A percentile compares a stretch with the other conserved stretches of the same genome.
These are phyloP conservation scores for Xestobium rufovillosum DNA, from an alignment of 2,888 invertebrate genomes.

Conservation along the genomic window DNA sequence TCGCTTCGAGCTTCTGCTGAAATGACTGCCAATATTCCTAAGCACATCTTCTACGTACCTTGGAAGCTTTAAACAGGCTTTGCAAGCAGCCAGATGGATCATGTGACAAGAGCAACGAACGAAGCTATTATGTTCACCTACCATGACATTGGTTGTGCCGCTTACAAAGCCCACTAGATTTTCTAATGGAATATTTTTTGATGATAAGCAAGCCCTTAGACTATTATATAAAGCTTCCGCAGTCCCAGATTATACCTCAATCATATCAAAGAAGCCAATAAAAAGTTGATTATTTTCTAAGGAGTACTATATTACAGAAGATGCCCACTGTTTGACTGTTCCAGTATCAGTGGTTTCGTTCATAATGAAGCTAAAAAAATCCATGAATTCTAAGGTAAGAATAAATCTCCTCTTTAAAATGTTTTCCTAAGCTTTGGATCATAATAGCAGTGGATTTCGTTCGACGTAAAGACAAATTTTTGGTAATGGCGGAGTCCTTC, in stretches of 20 bases:
- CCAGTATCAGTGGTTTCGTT: too few species aligned
- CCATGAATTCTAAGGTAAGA: too few species aligned
- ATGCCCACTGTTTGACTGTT: too few species aligned
- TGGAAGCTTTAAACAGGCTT: slow-evolving; percentile 34
- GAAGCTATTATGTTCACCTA: slow-evolving; percentile 23
- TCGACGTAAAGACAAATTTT: slow-evolving; percentile 4
- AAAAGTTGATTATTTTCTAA: slow-evolving; percentile 4
- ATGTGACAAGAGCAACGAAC: slow-evolving; percentile 35
- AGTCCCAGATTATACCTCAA: slow-evolving; percentile 19
- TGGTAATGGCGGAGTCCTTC: slow-evolving; percentile 12
- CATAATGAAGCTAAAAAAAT: too few species aligned
- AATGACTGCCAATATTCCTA: slow-evolving; percentile 24
- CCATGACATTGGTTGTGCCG: slow-evolving; percentile 31
- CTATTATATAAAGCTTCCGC: slow-evolving; percentile 17
- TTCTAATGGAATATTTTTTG: slow-evolving; percentile 19
- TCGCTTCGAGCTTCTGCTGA: slow-evolving; percentile 19
- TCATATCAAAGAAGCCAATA: slow-evolving; percentile 24
- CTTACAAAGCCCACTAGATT: slow-evolving; percentile 28
- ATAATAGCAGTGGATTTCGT: slow-evolving; percentile 8
- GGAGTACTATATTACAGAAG: too few species aligned
- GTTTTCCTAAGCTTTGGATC: too few species aligned
- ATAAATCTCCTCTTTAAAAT: too few species aligned
- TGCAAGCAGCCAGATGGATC: slow-evolving; percentile 30
- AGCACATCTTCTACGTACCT: slow-evolving; percentile 24
- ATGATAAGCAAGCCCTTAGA: slow-evolving; percentile 12